Conservation (phyloP, 2,113 vertebrate genomes). For the Paratilapia polleni region DNA sequence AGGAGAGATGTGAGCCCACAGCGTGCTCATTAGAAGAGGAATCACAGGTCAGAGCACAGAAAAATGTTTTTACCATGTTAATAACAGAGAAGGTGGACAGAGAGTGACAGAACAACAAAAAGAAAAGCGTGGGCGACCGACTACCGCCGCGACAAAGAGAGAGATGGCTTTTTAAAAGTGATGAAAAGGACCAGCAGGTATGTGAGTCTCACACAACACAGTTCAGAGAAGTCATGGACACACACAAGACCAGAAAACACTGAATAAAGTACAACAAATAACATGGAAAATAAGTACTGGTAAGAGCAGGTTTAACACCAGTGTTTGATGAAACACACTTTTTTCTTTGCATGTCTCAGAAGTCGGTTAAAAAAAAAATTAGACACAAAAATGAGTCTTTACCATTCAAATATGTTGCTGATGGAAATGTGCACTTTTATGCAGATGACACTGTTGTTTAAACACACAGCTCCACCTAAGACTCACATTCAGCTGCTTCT, state of each 20-base stretch:
- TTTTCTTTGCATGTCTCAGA: neutral
- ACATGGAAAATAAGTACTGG: neutral
- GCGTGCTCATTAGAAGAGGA: neutral
- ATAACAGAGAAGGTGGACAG: neutral
- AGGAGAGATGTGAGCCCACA: neutral
- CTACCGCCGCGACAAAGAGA: neutral
- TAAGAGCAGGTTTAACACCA: neutral
- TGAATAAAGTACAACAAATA: neutral
- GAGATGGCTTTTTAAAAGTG: neutral
- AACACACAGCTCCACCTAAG: neutral
- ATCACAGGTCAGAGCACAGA: neutral
- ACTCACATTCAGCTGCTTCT: neutral
- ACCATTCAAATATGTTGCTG: neutral
- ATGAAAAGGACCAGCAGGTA: neutral
- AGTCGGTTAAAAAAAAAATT: neutral
- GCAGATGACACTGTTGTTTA: neutral
- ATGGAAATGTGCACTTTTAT: neutral
- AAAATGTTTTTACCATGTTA: neutral
- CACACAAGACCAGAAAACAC: neutral
- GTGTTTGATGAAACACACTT: neutral
- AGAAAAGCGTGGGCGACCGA: neutral
- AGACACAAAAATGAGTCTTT: neutral
- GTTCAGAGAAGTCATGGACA: neutral
- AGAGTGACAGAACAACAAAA: conserved; percentile 1
- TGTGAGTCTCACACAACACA: neutral